Conservation (phyloP, 1,140 invertebrate genomes). For the Lasioglossum baleicum region DNA sequence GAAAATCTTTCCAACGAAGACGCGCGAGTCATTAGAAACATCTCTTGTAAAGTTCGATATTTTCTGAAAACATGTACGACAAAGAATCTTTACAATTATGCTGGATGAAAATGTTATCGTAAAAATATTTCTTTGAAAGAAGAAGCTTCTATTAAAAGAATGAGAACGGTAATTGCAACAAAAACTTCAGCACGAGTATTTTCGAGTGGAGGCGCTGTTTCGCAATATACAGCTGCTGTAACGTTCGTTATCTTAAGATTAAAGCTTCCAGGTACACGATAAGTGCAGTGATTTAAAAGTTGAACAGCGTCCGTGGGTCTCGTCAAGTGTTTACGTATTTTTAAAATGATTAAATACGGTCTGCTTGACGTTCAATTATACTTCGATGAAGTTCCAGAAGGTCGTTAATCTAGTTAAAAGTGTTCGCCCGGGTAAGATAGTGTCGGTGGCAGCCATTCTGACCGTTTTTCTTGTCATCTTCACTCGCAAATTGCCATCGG, state of each 20-base stretch:
- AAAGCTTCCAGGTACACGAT: not conserved
- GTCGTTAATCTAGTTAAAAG: not conserved
- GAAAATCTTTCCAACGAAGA: not conserved
- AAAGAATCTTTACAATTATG: too few species aligned
- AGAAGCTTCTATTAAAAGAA: too few species aligned
- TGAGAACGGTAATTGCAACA: too few species aligned
- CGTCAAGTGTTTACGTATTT: not conserved
- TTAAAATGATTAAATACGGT: not conserved
- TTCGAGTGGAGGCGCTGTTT: not conserved
- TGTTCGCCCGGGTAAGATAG: not conserved
- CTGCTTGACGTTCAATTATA: too few species aligned
- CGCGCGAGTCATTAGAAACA: too few species aligned
- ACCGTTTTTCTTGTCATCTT: not conserved
- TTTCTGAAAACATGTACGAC: too few species aligned
- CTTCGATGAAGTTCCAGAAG: not conserved
- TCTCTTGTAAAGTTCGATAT: too few species aligned
- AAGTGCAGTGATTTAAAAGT: not conserved
- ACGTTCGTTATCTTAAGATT: not conserved
- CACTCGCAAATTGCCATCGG: not conserved
- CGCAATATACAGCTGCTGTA: not conserved
- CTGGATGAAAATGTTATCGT: too few species aligned
- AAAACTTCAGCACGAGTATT: not conserved
- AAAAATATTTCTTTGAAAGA: too few species aligned
- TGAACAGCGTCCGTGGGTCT: not conserved
- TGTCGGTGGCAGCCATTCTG: not conserved